Conservation (phyloP, 2,797 vertebrate genomes). For the Pipistrellus kuhlii region DNA sequence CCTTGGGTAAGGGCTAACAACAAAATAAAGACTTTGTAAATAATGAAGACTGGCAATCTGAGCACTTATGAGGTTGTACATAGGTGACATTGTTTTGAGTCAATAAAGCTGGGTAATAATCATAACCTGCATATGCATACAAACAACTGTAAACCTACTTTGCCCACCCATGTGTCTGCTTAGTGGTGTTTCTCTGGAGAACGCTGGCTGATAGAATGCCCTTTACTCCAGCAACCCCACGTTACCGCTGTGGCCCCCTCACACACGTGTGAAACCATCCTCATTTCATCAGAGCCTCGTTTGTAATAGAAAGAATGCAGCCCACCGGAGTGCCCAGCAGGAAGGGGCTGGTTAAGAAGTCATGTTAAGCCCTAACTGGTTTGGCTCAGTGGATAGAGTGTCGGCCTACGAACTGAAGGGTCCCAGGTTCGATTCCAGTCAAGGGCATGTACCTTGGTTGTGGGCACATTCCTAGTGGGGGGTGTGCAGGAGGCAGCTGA, state of each 20-base stretch:
- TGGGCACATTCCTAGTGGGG: too few species aligned
- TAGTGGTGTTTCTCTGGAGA: background rate
- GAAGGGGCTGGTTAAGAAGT: background rate
- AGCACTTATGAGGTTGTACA: background rate
- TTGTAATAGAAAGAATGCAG: background rate
- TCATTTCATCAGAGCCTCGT: background rate
- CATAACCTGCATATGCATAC: too few species aligned
- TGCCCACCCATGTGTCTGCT: fast-evolving
- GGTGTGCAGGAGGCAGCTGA: too few species aligned
- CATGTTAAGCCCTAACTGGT: too few species aligned
- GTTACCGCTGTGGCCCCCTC: background rate
- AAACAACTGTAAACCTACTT: background rate
- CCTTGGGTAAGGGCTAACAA: too few species aligned
- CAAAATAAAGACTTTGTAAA: background rate
- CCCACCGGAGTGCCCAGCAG: too few species aligned
- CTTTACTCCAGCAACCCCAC: background rate
- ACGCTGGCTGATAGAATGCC: background rate
- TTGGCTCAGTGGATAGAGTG: too few species aligned
- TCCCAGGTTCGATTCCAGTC: too few species aligned
- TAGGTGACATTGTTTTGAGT: background rate
- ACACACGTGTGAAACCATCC: background rate
- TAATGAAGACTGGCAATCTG: background rate
- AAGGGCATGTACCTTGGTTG: too few species aligned
- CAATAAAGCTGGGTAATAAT: background rate
- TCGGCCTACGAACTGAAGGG: too few species aligned